phyloP scores from a whole-genome alignment of 2,888 invertebrate species.

The Andrena marginata region DNA sequence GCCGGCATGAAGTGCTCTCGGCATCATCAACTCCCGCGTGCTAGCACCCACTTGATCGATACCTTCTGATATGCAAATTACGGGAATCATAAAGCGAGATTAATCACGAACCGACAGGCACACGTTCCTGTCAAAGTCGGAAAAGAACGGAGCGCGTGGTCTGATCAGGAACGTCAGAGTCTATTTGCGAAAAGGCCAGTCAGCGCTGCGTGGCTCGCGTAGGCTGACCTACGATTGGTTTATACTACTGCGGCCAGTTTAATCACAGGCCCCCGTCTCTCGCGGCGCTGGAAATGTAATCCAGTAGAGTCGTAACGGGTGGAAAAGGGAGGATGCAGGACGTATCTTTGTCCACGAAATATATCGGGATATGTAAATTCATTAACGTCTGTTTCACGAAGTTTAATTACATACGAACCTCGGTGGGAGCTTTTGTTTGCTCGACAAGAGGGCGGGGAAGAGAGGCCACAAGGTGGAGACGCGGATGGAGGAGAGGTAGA shows the following conservation, averaged over 20 bases:
- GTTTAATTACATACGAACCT: conserved; percentile 81
- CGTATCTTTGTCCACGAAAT: conserved; percentile 56
- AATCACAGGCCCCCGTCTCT: conserved; percentile 49
- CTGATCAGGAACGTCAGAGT: conserved; percentile 15
- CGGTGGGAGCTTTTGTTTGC: conserved; percentile 57
- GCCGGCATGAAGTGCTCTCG: background rate
- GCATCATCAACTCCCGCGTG: background rate
- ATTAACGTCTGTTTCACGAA: conserved; percentile 77
- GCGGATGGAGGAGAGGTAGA: background rate
- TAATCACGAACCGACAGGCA: background rate
- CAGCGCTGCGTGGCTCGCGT: background rate
- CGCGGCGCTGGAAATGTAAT: conserved; percentile 40
- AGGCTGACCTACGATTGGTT: conserved; percentile 55
- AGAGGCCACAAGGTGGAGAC: conserved; percentile 38
- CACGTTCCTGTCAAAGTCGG: background rate
- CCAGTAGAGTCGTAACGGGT: conserved; percentile 16
- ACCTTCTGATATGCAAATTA: conserved; percentile 16
- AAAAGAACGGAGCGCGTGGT: background rate
- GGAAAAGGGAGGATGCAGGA: conserved; percentile 32
- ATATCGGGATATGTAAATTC: conserved; percentile 77
- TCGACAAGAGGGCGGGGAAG: conserved; percentile 18
- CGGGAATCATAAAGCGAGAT: conserved; percentile 4
- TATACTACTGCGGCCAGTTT: conserved; percentile 61
- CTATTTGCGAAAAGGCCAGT: conserved; percentile 15
- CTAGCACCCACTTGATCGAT: background rate